Base-by-base conservation (phyloP, 2,113 vertebrate genomes). In the Ramphastos sulfuratus region DNA sequence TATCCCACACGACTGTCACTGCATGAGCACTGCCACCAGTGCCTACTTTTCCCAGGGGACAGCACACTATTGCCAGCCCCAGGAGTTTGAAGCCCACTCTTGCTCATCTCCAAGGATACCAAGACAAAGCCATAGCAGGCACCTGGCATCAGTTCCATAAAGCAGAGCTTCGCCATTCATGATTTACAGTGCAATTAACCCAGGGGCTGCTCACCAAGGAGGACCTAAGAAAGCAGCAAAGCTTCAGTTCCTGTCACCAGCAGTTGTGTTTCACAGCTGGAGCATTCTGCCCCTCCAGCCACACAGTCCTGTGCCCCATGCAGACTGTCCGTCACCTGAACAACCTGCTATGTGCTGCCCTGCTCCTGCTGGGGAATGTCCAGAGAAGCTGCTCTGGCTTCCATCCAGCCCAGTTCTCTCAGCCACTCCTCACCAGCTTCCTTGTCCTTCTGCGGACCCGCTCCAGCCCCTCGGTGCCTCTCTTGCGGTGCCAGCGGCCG, bases 321-420 rank as follows among this genome's bases (percentile, higher is more conserved):
- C 63, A 91, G 84, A 93, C 86, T 37, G 27, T 55, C 76, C 87
- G 89, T 83, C 48, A 42, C 64, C 65, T 85, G 86, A 87, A 87
- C 66, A 55, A 66, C 52, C 80, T 84, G 42, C 55, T 63, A 74
- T 89, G 91, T 87, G 63, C 92, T 94, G 85, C 77, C 64, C 72
- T 73, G 69, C 89, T 95, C 94, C 89, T 86, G 94, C 78, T 94
- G 87, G 39, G 66, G 66, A 78, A 35, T n/a, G n/a, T n/a, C 72
- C 64, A 85, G 44, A 19, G n/a, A 58, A 21, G 18, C 58, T 66
- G 5, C 17, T n/a, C 72, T 24, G 21, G 48, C 39, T 60, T 59
- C 8, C 50, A 31, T 37, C 31, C 46, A 85, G 50, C 27, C 28
- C 55, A 30, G 55, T 10, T 30, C 28, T 28, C 28, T 9, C 55